These are phyloP conservation scores for Antheraea mylitta DNA, from an alignment of 1,140 invertebrate species.

Conservation along the genomic window DNA sequence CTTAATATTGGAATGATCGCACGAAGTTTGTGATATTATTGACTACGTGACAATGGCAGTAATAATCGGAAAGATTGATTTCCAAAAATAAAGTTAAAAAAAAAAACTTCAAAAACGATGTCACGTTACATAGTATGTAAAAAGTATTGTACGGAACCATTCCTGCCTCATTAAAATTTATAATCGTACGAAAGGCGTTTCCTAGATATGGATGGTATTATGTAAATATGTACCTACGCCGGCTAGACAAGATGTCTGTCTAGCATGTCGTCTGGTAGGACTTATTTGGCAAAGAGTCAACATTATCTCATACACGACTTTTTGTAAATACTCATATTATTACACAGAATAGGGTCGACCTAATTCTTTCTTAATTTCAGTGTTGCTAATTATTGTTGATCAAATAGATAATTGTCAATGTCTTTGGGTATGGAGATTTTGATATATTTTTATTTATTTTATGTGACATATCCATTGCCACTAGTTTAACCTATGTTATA, in stretches of 20 bases:
- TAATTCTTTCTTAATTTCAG: not conserved
- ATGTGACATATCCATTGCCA: too few relatives aligned
- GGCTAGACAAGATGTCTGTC: not conserved
- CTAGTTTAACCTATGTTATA: too few relatives aligned
- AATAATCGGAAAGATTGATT: too few relatives aligned
- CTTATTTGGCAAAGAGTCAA: not conserved
- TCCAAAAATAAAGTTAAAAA: too few relatives aligned
- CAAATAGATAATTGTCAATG: too few relatives aligned
- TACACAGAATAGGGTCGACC: not conserved
- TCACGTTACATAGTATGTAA: too few relatives aligned
- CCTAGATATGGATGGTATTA: not conserved
- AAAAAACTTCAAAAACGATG: too few relatives aligned
- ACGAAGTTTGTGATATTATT: too few relatives aligned
- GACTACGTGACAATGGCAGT: too few relatives aligned
- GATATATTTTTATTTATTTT: too few relatives aligned
- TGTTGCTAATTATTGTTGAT: not conserved
- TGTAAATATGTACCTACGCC: not conserved
- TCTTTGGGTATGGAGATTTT: too few relatives aligned
- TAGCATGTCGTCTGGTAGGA: not conserved
- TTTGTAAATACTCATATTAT: not conserved
- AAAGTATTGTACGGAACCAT: not conserved
- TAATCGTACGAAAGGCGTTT: not conserved
- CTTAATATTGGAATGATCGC: too few relatives aligned
- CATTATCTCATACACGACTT: not conserved
- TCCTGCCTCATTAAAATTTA: not conserved